A percentile compares a stretch with the other conserved stretches of the same genome.
These are phyloP conservation scores for Marasmarcha lunaedactyla DNA, from an alignment of 2,888 invertebrate genomes.

Conservation along the genomic window DNA sequence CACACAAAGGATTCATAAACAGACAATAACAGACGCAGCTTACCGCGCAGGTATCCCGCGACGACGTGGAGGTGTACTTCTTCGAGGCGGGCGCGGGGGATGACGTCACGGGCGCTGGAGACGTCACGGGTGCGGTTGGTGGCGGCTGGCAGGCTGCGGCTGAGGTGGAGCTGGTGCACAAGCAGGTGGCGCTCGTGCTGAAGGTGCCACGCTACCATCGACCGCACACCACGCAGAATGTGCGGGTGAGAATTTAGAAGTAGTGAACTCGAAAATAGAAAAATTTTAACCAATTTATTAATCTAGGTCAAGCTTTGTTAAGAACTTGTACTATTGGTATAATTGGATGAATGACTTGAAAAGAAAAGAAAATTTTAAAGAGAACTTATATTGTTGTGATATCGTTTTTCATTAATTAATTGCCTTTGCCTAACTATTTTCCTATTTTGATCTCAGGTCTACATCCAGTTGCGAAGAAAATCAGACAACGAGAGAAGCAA, in stretches of 20 bases:
- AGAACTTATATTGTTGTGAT: neutral
- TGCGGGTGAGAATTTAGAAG: slow-evolving; percentile 57
- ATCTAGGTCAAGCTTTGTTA: no score
- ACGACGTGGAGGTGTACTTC: slow-evolving; percentile 92
- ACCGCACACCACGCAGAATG: slow-evolving; percentile 77
- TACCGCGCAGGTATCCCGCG: slow-evolving; percentile 75
- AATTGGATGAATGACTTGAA: neutral
- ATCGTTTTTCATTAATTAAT: no score
- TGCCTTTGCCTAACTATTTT: no score
- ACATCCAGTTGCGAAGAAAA: slow-evolving; percentile 85
- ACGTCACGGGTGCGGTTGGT: slow-evolving; percentile 85
- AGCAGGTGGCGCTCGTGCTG: slow-evolving; percentile 90
- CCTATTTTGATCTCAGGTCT: slow-evolving; percentile 65
- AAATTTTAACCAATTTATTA: no score
- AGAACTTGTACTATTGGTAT: no score
- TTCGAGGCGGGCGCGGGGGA: slow-evolving; percentile 87
- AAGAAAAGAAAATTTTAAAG: neutral
- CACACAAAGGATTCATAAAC: no score
- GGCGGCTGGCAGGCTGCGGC: neutral
- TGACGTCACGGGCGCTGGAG: slow-evolving; percentile 82
- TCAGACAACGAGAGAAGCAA: slow-evolving; percentile 89
- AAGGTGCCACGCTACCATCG: slow-evolving; percentile 83
- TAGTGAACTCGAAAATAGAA: no score
- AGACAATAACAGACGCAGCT: no score
- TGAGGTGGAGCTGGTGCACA: slow-evolving; percentile 70